These are phyloP conservation scores for Phymastichus coffea DNA, from an alignment of 1,140 invertebrate genomes.

Conservation along the genomic window DNA sequence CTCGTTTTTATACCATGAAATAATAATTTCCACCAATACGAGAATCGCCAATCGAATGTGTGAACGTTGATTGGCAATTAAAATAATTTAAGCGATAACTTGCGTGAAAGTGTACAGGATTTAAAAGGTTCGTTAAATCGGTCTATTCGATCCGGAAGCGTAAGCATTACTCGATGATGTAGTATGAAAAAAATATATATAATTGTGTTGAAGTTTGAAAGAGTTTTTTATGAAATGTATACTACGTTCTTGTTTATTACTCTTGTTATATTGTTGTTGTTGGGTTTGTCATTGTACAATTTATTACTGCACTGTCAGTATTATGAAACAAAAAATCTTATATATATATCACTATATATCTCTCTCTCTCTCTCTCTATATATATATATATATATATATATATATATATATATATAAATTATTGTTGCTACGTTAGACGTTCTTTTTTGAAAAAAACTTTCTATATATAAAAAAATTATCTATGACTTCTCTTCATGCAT, in stretches of 20 bases:
- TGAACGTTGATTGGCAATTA: constrained; percentile 16
- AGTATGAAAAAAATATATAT: no score
- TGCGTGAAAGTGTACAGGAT: constrained; percentile 2
- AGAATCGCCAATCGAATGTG: no score
- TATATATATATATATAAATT: no score
- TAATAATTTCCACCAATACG: no score
- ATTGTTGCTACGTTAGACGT: constrained; percentile 17
- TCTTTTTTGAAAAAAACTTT: constrained; percentile 20
- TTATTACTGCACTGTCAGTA: constrained; percentile 41
- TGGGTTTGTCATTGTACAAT: constrained; percentile 43
- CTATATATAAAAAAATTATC: constrained; percentile 6
- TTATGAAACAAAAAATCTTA: constrained; percentile 32
- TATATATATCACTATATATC: neutral
- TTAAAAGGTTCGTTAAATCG: constrained; percentile 6
- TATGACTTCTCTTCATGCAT: constrained; percentile 19
- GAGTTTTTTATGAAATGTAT: neutral
- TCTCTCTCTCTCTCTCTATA: no score
- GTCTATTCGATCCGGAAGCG: neutral
- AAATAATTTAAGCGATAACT: constrained; percentile 1
- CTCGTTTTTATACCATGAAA: no score
- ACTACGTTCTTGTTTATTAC: constrained; percentile 20
- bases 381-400: no score
- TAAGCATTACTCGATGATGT: neutral
- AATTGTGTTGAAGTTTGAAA: no score
- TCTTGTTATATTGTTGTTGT: constrained; percentile 42